Evolutionary conservation across 2,113 vertebrate genomes (phyloP).

Genomic region (Percina caprodes): DNA sequence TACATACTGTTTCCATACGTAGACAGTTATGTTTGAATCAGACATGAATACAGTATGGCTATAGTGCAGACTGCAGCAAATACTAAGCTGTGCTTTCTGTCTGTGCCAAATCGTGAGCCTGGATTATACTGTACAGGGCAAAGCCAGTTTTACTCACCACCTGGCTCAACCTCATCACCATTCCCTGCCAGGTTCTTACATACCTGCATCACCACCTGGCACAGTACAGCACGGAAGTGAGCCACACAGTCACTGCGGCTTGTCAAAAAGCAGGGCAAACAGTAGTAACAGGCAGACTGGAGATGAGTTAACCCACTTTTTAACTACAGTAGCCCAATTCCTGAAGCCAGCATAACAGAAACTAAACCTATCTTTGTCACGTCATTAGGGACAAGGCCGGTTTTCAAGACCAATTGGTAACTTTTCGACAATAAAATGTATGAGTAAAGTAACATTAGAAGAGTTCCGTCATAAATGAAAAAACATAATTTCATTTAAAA

Average conservation of each 20-base stretch:
- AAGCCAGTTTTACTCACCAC: constrained; percentile 30
- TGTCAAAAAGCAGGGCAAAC: constrained; percentile 48
- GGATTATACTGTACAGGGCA: constrained; percentile 31
- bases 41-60: neutral
- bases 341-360: constrained; percentile 27
- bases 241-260: constrained; percentile 18
- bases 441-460: neutral
- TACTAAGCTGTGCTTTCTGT: neutral
- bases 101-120: constrained; percentile 25
- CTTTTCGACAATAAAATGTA: constrained; percentile 1
- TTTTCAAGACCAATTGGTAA: neutral
- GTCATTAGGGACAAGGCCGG: neutral
- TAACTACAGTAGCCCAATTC: constrained; percentile 46
- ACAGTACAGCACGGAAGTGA: neutral
- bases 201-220: constrained; percentile 41
- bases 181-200: constrained; percentile 9
- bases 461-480: neutral
- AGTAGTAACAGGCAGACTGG: neutral
- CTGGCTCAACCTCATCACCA: constrained; percentile 23
- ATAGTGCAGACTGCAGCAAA: constrained; percentile 6
- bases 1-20: neutral
- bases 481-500: neutral
- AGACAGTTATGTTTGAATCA: neutral
- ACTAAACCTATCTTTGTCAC: constrained; percentile 23
- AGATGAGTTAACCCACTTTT: constrained; percentile 60